Evolutionary conservation across 2,888 invertebrate genomes (phyloP).

Genomic region (Platerodrilus igneus): DNA sequence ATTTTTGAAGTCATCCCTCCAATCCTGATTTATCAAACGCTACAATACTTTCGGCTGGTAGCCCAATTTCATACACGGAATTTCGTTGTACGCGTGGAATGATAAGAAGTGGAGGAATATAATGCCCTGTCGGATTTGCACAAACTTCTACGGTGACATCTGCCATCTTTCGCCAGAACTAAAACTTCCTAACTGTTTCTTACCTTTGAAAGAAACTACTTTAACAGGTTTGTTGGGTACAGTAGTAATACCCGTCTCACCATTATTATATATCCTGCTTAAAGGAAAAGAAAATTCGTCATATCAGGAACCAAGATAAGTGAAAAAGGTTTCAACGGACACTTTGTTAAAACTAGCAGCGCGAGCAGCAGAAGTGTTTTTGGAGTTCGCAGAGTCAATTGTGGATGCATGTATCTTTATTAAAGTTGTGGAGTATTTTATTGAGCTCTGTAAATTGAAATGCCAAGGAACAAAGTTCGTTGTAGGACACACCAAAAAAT

Average conservation of each 20-base stretch:
- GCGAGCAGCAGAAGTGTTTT: constrained; percentile 23
- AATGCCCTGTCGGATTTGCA: constrained; percentile 6
- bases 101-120: no score
- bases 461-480: no score
- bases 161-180: constrained; percentile 3
- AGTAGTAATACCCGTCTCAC: constrained; percentile 3
- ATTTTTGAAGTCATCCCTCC: no score
- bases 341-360: constrained; percentile 24
- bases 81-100: no score
- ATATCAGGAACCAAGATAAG: constrained; percentile 7
- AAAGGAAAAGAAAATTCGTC: no score
- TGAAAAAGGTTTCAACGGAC: constrained; percentile 20
- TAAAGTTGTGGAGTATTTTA: no score
- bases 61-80: no score
- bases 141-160: constrained; percentile 4
- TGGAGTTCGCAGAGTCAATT: constrained; percentile 22
- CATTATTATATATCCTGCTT: constrained; percentile 2
- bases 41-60: no score
- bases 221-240: neutral
- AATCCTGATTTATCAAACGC: no score
- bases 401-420: no score
- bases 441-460: no score
- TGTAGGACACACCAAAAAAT: no score
- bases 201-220: neutral
- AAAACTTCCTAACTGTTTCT: constrained; percentile 1